Base-by-base conservation (phyloP, 2,797 vertebrate genomes). In the Acanthornis magna region DNA sequence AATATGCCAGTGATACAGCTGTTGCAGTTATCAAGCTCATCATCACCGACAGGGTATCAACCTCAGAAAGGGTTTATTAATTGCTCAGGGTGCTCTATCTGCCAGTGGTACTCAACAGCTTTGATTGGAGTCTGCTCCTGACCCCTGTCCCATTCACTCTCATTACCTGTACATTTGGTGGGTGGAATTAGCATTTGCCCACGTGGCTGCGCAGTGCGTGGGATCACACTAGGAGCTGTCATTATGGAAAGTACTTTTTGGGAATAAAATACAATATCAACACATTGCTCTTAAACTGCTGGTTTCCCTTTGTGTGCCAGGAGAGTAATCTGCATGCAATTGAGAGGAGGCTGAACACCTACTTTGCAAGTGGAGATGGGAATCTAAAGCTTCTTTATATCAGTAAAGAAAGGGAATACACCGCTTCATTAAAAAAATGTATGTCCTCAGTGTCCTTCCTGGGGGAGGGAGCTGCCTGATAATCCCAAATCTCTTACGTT, bases 1-100 rank as follows among this genome's bases (percentile, higher is more conserved):
- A 70, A 12, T 53, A 57, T 7, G 36, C 53, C 38, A 62, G 40
- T 26, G 70, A 61, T 57, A 45, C 34, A 86, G 67, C 38, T 66
- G 82, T 9, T 70, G 81, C 30, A 36, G n/a, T 62, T 77, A 89
- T 54, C 85, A 88, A 85, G 86, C 70, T 50, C 17, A 0, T 76
- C 73, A 85, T 67, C 71, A 50, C 50, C 47, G 80, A 54, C 51
- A 36, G 0, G 25, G 68, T 83, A 67, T 45, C 58, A 78, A 7
- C 57, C n/a, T 82, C 60, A 72, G 70, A 55, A 82, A 40, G 60
- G 54, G 54, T 92, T 91, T 80, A 62, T 91, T 91, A 95, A 91
- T 88, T 88, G 76, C 76, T 95, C 61, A 25, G 51, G 7, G 51
- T 60, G 75, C 54, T 93, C 70, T 7, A 3, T 70, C 81, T 95